Conservation (phyloP, 2,797 vertebrate species). For the Fratercula arctica region DNA sequence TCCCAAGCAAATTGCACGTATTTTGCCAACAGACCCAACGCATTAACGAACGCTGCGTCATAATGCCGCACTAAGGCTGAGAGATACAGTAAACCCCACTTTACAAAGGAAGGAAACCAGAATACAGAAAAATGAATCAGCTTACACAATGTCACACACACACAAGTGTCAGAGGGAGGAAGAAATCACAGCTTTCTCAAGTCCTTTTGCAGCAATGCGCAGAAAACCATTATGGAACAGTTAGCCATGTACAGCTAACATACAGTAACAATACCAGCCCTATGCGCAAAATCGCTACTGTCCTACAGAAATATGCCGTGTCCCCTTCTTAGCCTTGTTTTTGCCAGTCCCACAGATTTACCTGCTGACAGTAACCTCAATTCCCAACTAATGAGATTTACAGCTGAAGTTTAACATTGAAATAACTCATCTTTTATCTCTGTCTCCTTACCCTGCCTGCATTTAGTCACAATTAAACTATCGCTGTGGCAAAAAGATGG, state of each 20-base stretch:
- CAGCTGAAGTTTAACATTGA: constrained; percentile 48
- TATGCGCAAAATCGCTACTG: background rate
- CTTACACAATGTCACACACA: background rate
- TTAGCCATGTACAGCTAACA: background rate
- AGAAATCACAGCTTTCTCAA: background rate
- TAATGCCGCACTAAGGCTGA: background rate
- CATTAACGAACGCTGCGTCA: constrained; percentile 31
- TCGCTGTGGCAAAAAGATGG: background rate
- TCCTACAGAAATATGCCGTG: background rate
- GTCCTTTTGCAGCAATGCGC: background rate
- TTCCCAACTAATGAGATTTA: constrained; percentile 42
- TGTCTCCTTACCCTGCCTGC: background rate
- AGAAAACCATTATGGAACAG: background rate
- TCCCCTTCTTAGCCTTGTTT: constrained; percentile 42
- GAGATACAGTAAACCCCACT: background rate
- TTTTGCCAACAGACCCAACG: background rate
- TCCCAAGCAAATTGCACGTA: background rate
- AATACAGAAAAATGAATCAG: background rate
- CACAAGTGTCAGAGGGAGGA: background rate
- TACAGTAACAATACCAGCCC: background rate
- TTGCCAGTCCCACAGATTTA: constrained; percentile 30
- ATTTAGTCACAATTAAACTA: background rate
- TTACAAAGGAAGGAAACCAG: background rate
- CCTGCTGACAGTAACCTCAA: constrained; percentile 50
- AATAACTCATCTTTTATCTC: constrained; percentile 14